These are phyloP conservation scores for Poecilobothrus nobilitatus DNA, from an alignment of 2,888 invertebrate species.

Conservation along the genomic window DNA sequence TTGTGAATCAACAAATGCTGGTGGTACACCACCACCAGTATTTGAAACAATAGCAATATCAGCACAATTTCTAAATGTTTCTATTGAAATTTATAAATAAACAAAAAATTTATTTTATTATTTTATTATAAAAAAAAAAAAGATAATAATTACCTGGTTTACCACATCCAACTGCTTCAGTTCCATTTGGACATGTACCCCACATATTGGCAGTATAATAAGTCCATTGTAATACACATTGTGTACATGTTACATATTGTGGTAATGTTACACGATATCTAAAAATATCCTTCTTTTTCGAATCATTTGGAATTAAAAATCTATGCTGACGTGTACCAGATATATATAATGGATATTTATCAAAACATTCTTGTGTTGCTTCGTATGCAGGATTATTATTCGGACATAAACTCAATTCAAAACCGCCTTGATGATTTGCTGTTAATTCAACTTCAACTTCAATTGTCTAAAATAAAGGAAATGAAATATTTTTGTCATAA, in stretches of 20 bases:
- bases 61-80: slow-evolving; percentile 86
- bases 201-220: slow-evolving; percentile 88
- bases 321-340: slow-evolving; percentile 63
- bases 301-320: slow-evolving; percentile 63
- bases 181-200: slow-evolving; percentile 79
- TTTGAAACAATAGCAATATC: slow-evolving; percentile 75
- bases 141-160: slow-evolving; percentile 47
- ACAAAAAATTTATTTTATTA: not conserved
- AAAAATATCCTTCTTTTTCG: slow-evolving; percentile 57
- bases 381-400: slow-evolving; percentile 71
- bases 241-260: slow-evolving; percentile 73
- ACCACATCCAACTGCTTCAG: slow-evolving; percentile 83
- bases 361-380: slow-evolving; percentile 75
- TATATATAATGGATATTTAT: slow-evolving; percentile 66
- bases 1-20: slow-evolving; percentile 54
- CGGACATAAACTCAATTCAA: slow-evolving; percentile 77
- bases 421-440: slow-evolving; percentile 81
- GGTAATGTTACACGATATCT: slow-evolving; percentile 71
- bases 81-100: slow-evolving; percentile 36
- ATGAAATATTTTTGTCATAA: not conserved
- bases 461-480: slow-evolving; percentile 52
- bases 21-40: slow-evolving; percentile 64
- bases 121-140: not conserved
- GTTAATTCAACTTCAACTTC: slow-evolving; percentile 81
- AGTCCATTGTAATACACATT: slow-evolving; percentile 89